A percentile compares a stretch with the other conserved stretches of the same genome.
These are phyloP conservation scores for Athetis lepigone DNA, from an alignment of 2,888 invertebrate species.

Conservation along the genomic window DNA sequence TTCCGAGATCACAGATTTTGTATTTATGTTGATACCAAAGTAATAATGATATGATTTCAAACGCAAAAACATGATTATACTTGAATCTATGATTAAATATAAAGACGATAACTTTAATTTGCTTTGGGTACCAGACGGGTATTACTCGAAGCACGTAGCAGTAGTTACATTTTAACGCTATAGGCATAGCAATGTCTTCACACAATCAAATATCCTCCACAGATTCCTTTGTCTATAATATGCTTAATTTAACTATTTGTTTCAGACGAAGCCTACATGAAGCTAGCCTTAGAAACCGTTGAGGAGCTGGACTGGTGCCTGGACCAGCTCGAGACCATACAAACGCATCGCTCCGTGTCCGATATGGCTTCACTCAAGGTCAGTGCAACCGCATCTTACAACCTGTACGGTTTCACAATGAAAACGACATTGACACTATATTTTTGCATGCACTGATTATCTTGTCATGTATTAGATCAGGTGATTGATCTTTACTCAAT, in stretches of 20 bases:
- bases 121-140: too few relatives aligned
- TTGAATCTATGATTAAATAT: too few relatives aligned
- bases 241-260: conserved; percentile 71
- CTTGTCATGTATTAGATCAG: conserved; percentile 33
- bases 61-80: conserved; percentile 2
- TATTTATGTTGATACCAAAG: conserved; percentile 22
- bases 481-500: conserved; percentile 52
- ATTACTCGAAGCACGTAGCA: too few relatives aligned
- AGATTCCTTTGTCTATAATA: too few relatives aligned
- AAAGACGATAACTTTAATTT: too few relatives aligned
- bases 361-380: conserved; percentile 99
- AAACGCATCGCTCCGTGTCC: conserved; percentile 99
- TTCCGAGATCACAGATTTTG: conserved; percentile 49
- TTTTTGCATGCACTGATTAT: conserved; percentile 28
- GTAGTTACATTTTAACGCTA: neutral
- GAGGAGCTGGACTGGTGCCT: conserved; percentile 99
- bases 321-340: conserved; percentile 99
- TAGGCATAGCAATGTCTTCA: too few relatives aligned
- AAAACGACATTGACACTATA: conserved; percentile 27
- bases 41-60: neutral
- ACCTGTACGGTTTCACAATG: conserved; percentile 51
- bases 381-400: conserved; percentile 68
- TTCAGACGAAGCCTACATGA: conserved; percentile 97
- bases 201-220: too few relatives aligned
- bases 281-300: conserved; percentile 98